A percentile compares a stretch with the other conserved stretches of the same genome.
Evolutionary conservation across 2,113 vertebrate genomes (phyloP).

Genomic region (Petrocephalus zakoni): DNA sequence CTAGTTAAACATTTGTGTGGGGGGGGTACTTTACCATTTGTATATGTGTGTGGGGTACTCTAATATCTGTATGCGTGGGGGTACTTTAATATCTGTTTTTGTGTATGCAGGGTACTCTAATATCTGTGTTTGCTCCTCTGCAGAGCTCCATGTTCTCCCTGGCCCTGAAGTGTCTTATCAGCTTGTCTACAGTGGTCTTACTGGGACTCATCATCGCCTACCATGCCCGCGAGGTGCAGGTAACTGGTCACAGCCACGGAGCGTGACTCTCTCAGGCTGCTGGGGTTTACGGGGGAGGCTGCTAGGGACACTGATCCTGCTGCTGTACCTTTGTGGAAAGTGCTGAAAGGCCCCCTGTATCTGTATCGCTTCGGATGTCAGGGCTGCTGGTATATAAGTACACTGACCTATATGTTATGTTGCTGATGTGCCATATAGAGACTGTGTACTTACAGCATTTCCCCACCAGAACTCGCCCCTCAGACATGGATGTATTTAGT

Average conservation of each 20-base stretch:
- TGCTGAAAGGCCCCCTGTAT: not conserved
- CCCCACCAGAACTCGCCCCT: not conserved
- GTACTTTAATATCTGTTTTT: not conserved
- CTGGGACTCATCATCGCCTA: conserved; percentile 92
- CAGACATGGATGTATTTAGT: not conserved
- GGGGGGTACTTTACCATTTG: not conserved
- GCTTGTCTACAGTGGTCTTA: conserved; percentile 88
- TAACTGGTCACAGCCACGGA: conserved; percentile 42
- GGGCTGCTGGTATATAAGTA: not conserved
- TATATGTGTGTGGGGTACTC: not conserved
- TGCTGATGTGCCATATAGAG: not conserved
- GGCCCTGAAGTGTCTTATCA: conserved; percentile 95
- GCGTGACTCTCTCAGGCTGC: not conserved
- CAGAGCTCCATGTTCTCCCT: conserved; percentile 77
- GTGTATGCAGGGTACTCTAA: not conserved
- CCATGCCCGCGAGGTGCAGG: conserved; percentile 94
- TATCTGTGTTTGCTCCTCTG: conserved; percentile 12
- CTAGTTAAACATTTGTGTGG: not conserved
- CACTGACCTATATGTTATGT: not conserved
- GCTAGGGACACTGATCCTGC: not conserved
- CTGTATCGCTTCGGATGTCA: not conserved
- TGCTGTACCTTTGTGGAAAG: not conserved
- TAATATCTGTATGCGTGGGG: not conserved
- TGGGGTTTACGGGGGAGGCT: too few species aligned
- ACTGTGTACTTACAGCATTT: not conserved